Evolutionary conservation across 2,797 vertebrate species (phyloP).

Genomic region (Triplophysa bombifrons): DNA sequence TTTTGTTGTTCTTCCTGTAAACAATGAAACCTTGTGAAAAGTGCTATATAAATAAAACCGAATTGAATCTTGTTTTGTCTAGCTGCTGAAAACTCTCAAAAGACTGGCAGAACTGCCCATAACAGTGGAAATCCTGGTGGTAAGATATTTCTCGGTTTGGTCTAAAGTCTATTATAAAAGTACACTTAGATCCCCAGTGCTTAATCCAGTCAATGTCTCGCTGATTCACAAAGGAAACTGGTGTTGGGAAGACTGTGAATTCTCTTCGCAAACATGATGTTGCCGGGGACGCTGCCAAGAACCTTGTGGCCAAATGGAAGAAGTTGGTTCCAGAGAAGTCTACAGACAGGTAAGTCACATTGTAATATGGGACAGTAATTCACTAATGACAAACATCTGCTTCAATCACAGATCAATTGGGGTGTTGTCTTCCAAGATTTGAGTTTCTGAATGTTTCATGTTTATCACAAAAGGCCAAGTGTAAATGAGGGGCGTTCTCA

Average conservation of each 20-base stretch:
- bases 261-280: constrained; percentile 89
- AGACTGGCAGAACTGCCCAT: constrained; percentile 90
- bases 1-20: no score
- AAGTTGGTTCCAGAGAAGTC: constrained; percentile 89
- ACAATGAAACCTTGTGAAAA: no score
- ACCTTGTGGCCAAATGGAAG: constrained; percentile 95
- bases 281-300: constrained; percentile 87
- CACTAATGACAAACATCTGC: not conserved
- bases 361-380: no score
- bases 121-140: constrained; percentile 95
- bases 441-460: not conserved
- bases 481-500: constrained; percentile 70
- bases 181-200: not conserved
- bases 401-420: not conserved
- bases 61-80: constrained; percentile 34
- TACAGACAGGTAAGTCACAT: constrained; percentile 79
- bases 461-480: constrained; percentile 61
- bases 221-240: constrained; percentile 82
- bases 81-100: constrained; percentile 93
- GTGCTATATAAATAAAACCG: no score
- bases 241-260: constrained; percentile 96
- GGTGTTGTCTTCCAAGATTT: not conserved
- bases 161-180: not conserved
- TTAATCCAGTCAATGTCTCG: not conserved
- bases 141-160: constrained; percentile 69